These are phyloP conservation scores for Neolamprologus fasciatus DNA, from an alignment of 2,113 vertebrate genomes.

Conservation along the genomic window DNA sequence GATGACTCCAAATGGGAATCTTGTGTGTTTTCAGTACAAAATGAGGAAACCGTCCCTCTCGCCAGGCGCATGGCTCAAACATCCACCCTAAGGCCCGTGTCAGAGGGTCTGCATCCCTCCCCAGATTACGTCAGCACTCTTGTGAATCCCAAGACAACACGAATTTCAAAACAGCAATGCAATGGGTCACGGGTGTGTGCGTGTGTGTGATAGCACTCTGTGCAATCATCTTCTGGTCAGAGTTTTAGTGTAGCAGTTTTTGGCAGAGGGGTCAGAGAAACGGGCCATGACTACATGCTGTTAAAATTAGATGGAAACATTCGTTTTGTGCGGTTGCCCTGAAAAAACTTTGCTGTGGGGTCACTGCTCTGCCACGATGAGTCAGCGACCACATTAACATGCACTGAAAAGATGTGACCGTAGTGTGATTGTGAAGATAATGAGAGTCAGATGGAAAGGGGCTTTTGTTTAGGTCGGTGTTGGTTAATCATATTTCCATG, in stretches of 20 bases:
- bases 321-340: neutral
- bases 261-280: neutral
- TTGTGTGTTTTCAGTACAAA: neutral
- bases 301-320: neutral
- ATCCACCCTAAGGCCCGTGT: neutral
- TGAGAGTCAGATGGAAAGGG: neutral
- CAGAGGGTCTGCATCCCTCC: neutral
- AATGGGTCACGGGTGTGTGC: neutral
- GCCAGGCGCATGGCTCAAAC: neutral
- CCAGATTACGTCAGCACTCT: slow-evolving; percentile 36
- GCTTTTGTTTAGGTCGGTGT: neutral
- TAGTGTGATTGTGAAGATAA: neutral
- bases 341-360: neutral
- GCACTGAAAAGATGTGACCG: neutral
- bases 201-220: neutral
- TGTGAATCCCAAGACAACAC: slow-evolving; percentile 28
- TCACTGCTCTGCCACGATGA: slow-evolving; percentile 4
- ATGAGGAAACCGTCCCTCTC: neutral
- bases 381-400: neutral
- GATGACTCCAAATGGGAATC: neutral
- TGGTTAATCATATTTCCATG: neutral
- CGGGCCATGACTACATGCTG: neutral
- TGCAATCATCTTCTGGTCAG: neutral
- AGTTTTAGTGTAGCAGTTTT: neutral
- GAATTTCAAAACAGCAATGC: neutral